Evolutionary conservation across 2,888 invertebrate species (phyloP), one percentile per base, ranked within the genome.

Genomic region (Andrena trimmerana): DNA sequence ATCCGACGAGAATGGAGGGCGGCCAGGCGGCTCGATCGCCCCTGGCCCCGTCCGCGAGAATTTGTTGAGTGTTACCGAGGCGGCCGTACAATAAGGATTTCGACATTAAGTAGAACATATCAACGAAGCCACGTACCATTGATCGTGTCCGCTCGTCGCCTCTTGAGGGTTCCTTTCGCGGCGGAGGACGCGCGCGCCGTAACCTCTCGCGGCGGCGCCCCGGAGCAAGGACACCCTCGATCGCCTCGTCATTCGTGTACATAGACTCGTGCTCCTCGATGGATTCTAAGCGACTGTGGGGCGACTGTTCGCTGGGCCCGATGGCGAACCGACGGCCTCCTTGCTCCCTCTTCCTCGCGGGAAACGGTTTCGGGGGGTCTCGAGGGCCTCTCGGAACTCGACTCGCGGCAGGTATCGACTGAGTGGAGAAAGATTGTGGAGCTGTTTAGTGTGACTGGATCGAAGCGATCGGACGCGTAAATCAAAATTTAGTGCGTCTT

Each of bases 61-160:
- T 85, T 42, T 85, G 85, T 86, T 85, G 85, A 82, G 77, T 82
- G 85, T 86, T 85, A 83, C 66, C 59, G 69, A 81, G 48, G 75
- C 84, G 89, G 83, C 81, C 89, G 91, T 91, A 90, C 90, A 90
- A 91, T 87, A 90, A 90, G 86, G 86, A 87, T 78, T 90, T 90
- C 77, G 85, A 85, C 75, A 85, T 91, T 91, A 90, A 90, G 90
- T 92, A 92, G 91, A 80, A 92, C 92, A 92, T 92, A 92, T 92
- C 92, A 92, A 92, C 92, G 92, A 92, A 92, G 77, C 80, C 59
- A 74, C 84, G 83, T 88, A 88, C 81, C 85, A 84, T 80, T 89
- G 79, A 88, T 87, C 85, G 84, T 85, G 72, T 81, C 82, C 82
- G 81, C 85, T 71, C 78, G 84, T 83, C 83, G 87, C 87, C 78